Evolutionary conservation across 2,888 invertebrate genomes (phyloP).

Genomic region (Agriopis aurantiaria): DNA sequence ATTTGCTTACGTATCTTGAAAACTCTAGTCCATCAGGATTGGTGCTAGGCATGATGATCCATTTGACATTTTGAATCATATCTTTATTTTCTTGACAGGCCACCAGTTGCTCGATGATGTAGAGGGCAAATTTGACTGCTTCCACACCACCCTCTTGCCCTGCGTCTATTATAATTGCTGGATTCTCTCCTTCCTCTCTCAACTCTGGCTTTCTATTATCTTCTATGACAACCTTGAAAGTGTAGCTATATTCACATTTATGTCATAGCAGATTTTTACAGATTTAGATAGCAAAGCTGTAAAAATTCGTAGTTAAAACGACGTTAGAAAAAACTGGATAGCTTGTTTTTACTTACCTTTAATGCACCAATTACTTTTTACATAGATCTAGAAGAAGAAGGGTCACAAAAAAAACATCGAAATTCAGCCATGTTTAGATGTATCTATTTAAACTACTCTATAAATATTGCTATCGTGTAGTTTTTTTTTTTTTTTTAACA

Average conservation of each 20-base stretch:
- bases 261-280: neutral
- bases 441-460: too few species aligned
- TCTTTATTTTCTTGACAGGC: constrained; percentile 68
- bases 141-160: constrained; percentile 70
- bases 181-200: constrained; percentile 34
- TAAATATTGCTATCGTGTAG: too few species aligned
- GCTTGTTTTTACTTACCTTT: too few species aligned
- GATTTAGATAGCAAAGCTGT: too few species aligned
- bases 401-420: too few species aligned
- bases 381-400: too few species aligned
- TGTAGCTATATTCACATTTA: neutral
- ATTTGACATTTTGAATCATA: constrained; percentile 63
- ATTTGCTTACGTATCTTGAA: constrained; percentile 60
- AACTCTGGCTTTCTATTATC: neutral
- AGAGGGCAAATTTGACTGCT: constrained; percentile 66
- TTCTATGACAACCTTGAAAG: constrained; percentile 25
- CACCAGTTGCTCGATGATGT: constrained; percentile 69
- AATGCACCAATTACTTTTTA: too few species aligned
- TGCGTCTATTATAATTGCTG: constrained; percentile 73
- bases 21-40: constrained; percentile 79
- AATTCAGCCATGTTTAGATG: too few species aligned
- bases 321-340: too few species aligned
- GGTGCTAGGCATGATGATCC: constrained; percentile 73
- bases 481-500: too few species aligned
- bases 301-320: too few species aligned